These are phyloP conservation scores for Ailurus styani DNA, from an alignment of 2,113 vertebrate species.

Conservation along the genomic window DNA sequence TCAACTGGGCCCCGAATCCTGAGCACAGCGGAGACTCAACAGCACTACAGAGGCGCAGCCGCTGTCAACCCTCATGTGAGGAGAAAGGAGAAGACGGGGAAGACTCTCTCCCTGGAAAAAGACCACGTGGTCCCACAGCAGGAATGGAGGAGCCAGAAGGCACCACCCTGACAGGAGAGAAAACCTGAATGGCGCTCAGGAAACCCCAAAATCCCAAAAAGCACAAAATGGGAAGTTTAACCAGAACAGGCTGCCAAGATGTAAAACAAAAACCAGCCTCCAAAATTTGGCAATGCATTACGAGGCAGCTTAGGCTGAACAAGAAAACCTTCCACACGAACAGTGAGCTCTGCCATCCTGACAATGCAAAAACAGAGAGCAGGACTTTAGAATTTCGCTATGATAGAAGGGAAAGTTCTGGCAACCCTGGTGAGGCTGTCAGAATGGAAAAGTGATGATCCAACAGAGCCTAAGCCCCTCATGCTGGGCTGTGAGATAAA, in stretches of 20 bases:
- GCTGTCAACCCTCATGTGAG: background rate
- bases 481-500: background rate
- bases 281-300: background rate
- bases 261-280: background rate
- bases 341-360: background rate
- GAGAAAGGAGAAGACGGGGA: background rate
- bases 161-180: background rate
- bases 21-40: background rate
- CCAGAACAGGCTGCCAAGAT: background rate
- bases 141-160: background rate
- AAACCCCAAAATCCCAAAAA: background rate
- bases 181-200: background rate
- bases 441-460: background rate
- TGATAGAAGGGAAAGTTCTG: background rate
- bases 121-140: background rate
- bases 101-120: background rate
- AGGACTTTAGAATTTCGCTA: background rate
- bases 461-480: background rate
- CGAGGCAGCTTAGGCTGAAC: background rate
- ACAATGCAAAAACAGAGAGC: background rate
- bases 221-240: conserved; percentile 2
- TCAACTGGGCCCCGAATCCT: background rate
- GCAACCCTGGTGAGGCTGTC: conserved; percentile 4
- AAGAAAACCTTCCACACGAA: conserved; percentile 32
- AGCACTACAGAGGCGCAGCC: background rate